Percentiles rank a stretch among this genome's conserved stretches.
Conservation (phyloP, 2,113 vertebrate genomes). For the Antechinus stuartii region DNA sequence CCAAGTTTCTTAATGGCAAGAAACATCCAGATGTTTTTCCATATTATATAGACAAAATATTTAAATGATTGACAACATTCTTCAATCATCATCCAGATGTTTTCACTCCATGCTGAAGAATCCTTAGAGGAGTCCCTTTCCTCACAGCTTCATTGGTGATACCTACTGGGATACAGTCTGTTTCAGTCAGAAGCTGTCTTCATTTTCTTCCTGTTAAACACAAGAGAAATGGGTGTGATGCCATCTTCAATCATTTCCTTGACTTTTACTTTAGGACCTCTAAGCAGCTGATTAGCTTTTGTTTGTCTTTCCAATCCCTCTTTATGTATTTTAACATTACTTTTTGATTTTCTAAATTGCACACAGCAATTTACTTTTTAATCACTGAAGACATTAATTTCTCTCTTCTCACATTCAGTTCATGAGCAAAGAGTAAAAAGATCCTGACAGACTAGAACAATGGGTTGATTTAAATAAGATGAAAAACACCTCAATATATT, state of each 20-base stretch:
- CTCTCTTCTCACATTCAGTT: neutral
- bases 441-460: neutral
- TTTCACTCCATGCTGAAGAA: neutral
- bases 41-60: neutral
- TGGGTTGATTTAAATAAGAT: neutral
- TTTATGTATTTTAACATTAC: conserved; percentile 23
- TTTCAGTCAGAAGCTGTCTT: neutral
- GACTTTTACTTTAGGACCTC: conserved; percentile 3
- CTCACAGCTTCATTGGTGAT: neutral
- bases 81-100: neutral
- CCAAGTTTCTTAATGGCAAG: neutral
- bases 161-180: neutral
- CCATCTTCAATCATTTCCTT: neutral
- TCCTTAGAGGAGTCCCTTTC: neutral
- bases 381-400: conserved; percentile 7
- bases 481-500: neutral
- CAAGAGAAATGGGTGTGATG: neutral
- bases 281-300: neutral
- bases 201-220: neutral
- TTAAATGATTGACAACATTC: neutral
- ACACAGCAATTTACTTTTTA: conserved; percentile 4
- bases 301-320: neutral
- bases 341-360: conserved; percentile 28
- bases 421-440: neutral
- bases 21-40: neutral